These are phyloP conservation scores for Therioaphis trifolii DNA, from an alignment of 2,888 invertebrate species.

Conservation along the genomic window DNA sequence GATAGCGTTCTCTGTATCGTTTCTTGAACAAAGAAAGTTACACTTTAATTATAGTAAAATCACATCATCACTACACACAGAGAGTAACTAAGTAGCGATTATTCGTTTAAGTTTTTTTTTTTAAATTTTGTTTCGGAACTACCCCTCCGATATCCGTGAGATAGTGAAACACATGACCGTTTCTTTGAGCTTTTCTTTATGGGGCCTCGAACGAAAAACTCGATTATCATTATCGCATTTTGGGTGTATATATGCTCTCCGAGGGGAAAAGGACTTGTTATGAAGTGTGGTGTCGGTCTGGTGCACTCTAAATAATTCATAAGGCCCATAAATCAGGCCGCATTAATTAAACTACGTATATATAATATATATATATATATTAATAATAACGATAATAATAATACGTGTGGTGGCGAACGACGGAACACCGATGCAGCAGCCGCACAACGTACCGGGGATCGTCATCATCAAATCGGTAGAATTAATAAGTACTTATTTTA, in stretches of 20 bases:
- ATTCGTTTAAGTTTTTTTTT: too few relatives aligned
- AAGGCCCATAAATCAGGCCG: slow-evolving; percentile 60
- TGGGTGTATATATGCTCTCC: slow-evolving; percentile 2
- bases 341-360: slow-evolving; percentile 58
- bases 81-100: neutral
- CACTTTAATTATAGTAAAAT: neutral
- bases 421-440: neutral
- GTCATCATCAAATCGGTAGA: slow-evolving; percentile 54
- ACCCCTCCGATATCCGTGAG: slow-evolving; percentile 12
- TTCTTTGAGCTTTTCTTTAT: slow-evolving; percentile 16
- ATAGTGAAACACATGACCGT: slow-evolving; percentile 37
- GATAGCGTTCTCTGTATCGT: slow-evolving; percentile 49
- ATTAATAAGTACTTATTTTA: slow-evolving; percentile 63
- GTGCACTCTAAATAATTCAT: slow-evolving; percentile 62
- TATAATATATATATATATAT: too few relatives aligned
- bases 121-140: neutral
- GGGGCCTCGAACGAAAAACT: slow-evolving; percentile 33
- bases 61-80: neutral
- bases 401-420: slow-evolving; percentile 24
- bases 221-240: slow-evolving; percentile 57
- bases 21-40: neutral
- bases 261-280: slow-evolving; percentile 40
- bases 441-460: slow-evolving; percentile 25
- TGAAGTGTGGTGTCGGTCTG: slow-evolving; percentile 52
- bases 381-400: slow-evolving; percentile 49